These are phyloP conservation scores for Aphis craccivora DNA, from an alignment of 1,140 invertebrate species.

Conservation along the genomic window DNA sequence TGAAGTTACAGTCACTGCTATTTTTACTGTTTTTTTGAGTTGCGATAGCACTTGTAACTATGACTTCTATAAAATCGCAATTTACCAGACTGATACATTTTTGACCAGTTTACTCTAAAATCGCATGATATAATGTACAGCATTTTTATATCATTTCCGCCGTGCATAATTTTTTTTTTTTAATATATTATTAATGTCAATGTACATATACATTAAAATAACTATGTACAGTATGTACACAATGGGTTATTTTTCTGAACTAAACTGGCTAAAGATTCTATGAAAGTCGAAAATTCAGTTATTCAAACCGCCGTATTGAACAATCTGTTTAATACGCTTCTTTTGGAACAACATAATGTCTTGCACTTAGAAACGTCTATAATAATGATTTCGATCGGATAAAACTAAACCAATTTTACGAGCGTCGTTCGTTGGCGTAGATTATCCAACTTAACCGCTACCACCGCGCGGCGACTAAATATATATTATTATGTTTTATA, in stretches of 20 bases:
- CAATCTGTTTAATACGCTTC: background rate
- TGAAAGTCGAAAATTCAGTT: background rate
- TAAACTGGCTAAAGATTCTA: background rate
- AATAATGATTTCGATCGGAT: background rate
- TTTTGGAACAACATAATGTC: background rate
- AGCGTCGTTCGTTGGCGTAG: background rate
- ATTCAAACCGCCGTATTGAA: background rate
- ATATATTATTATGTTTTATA: background rate
- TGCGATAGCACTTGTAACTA: no score
- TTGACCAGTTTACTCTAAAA: no score
- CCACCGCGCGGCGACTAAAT: background rate
- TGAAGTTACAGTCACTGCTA: no score
- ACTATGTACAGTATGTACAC: background rate
- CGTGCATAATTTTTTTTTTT: background rate
- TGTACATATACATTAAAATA: background rate
- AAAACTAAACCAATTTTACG: conserved; percentile 4
- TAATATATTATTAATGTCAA: background rate
- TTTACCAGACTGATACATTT: no score
- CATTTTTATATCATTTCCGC: no score
- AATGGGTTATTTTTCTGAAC: background rate
- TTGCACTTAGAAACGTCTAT: background rate
- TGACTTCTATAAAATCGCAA: no score
- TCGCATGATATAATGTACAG: background rate
- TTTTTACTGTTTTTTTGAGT: no score
- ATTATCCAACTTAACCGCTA: background rate